phyloP scores from a whole-genome alignment of 2,797 vertebrate genomes.

The Novumbra hubbsi region DNA sequence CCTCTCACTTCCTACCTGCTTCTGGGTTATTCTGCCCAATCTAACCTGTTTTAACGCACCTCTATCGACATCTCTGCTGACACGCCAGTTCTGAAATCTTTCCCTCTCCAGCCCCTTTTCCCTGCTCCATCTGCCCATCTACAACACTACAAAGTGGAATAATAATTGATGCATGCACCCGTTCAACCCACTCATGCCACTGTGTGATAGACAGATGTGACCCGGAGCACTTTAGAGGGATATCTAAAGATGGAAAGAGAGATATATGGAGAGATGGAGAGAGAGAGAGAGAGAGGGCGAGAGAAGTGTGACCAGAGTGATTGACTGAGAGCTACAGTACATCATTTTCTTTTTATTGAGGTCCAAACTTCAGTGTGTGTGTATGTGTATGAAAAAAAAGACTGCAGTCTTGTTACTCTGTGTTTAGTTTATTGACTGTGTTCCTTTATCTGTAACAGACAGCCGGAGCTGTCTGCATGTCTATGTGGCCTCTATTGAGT shows the following conservation, averaged over 20 bases:
- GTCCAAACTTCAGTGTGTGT: conserved; percentile 7
- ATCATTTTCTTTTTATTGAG: too few relatives aligned
- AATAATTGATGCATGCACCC: conserved; percentile 67
- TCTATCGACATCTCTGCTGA: not conserved
- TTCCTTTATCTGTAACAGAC: not conserved
- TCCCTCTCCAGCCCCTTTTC: conserved; percentile 6
- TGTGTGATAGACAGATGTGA: conserved; percentile 56
- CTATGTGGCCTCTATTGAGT: not conserved
- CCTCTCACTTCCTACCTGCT: not conserved
- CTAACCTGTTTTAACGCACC: not conserved
- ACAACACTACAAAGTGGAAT: conserved; percentile 60
- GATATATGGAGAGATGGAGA: conserved; percentile 2
- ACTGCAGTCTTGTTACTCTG: not conserved
- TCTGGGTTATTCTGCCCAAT: not conserved
- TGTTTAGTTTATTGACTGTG: not conserved
- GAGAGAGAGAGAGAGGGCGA: conserved; percentile 16
- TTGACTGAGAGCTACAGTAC: too few relatives aligned
- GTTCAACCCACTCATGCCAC: conserved; percentile 54
- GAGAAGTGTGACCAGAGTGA: conserved; percentile 22
- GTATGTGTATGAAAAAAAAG: conserved; percentile 7
- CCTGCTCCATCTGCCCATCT: conserved; percentile 24
- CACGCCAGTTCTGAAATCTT: not conserved
- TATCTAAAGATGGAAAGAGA: conserved; percentile 53
- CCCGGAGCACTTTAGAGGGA: conserved; percentile 53
- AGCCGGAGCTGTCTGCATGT: conserved; percentile 17